A percentile compares a stretch with the other conserved stretches of the same genome.
These are phyloP conservation scores for Megathymus violae DNA, from an alignment of 1,140 invertebrate genomes.

Conservation along the genomic window DNA sequence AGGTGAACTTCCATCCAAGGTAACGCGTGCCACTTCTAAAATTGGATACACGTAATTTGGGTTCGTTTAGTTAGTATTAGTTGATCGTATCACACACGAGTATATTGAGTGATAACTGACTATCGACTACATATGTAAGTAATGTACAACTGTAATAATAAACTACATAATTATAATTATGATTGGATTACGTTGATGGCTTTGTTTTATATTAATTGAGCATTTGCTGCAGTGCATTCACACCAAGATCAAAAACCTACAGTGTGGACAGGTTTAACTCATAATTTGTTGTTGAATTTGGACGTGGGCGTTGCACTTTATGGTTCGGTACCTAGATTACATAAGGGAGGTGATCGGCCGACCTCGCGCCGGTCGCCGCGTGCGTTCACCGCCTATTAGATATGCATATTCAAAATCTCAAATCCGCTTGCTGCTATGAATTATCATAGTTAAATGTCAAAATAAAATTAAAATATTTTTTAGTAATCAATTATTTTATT, in stretches of 20 bases:
- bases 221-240: conserved; percentile 43
- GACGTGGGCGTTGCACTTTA: conserved; percentile 63
- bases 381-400: conserved; percentile 68
- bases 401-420: conserved; percentile 65
- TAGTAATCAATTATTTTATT: too few species aligned
- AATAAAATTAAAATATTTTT: conserved; percentile 11
- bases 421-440: conserved; percentile 50
- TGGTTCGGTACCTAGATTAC: conserved; percentile 55
- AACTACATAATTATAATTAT: too few species aligned
- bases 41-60: too few species aligned
- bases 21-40: too few species aligned
- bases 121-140: too few species aligned
- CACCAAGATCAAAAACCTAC: conserved; percentile 63
- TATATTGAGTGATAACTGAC: too few species aligned
- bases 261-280: conserved; percentile 46
- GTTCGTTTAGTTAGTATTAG: too few species aligned
- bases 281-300: conserved; percentile 54
- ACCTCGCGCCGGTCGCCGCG: conserved; percentile 69
- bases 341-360: conserved; percentile 78
- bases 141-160: too few species aligned
- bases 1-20: too few species aligned
- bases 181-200: background rate
- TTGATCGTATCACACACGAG: too few species aligned
- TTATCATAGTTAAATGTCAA: conserved; percentile 19
- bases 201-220: conserved; percentile 24